A percentile compares a stretch with the other conserved stretches of the same genome.
These are phyloP conservation scores for Pterocles orientalis DNA, from an alignment of 2,113 vertebrate species.

Conservation along the genomic window DNA sequence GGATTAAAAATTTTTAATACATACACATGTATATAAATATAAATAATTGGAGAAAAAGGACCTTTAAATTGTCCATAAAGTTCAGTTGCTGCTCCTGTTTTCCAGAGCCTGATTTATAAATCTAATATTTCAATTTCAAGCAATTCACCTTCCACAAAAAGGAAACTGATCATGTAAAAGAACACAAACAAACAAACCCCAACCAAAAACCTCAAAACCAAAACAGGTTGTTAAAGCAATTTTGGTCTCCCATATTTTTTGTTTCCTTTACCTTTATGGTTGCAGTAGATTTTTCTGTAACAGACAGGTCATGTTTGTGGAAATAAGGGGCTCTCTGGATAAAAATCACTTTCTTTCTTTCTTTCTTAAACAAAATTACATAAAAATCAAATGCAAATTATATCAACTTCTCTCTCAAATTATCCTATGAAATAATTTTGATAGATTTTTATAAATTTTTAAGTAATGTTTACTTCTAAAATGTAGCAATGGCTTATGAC, in stretches of 20 bases:
- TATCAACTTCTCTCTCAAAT: constrained; percentile 27
- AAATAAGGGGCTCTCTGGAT: background rate
- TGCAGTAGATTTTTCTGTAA: background rate
- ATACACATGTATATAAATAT: background rate
- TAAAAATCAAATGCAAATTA: constrained; percentile 22
- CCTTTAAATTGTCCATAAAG: background rate
- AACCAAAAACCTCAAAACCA: background rate
- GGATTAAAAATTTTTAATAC: background rate
- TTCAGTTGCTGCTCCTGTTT: background rate
- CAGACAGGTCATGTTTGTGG: background rate
- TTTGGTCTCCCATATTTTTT: background rate
- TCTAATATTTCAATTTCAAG: background rate
- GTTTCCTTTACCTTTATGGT: background rate
- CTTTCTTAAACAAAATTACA: background rate
- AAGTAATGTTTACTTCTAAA: constrained; percentile 58
- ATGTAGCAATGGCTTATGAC: constrained; percentile 4
- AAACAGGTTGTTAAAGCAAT: background rate
- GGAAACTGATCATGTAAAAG: background rate
- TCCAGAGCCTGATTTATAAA: background rate
- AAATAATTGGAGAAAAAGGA: background rate
- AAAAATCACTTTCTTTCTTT: background rate
- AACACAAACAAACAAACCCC: no score
- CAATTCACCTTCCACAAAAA: background rate
- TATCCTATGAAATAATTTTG: constrained; percentile 48
- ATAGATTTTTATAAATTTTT: constrained; percentile 64